Percentiles rank a stretch among this genome's conserved stretches.
phyloP scores from a whole-genome alignment of 2,797 vertebrate species.

The Lutjanus argentimaculatus region DNA sequence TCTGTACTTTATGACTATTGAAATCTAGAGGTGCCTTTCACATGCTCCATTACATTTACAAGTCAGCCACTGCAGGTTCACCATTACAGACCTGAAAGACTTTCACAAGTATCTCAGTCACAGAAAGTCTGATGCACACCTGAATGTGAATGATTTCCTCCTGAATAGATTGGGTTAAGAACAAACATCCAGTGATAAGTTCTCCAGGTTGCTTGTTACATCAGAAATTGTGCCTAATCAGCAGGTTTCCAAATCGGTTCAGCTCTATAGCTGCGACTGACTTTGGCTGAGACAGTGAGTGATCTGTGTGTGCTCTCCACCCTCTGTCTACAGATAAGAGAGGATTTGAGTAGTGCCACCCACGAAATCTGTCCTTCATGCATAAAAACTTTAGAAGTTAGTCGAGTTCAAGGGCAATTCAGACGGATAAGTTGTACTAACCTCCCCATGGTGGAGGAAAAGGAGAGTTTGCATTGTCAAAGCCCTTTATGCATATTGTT shows the following conservation, averaged over 20 bases:
- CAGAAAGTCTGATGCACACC: background rate
- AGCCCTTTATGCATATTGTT: slow-evolving; percentile 47
- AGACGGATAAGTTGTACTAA: background rate
- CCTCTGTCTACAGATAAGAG: slow-evolving; percentile 45
- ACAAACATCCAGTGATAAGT: background rate
- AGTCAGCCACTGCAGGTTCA: background rate
- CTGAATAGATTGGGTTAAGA: background rate
- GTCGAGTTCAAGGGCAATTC: slow-evolving; percentile 57
- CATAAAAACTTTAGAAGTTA: slow-evolving; percentile 43
- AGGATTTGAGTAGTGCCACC: slow-evolving; percentile 45
- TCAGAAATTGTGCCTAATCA: slow-evolving; percentile 12
- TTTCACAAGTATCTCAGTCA: background rate
- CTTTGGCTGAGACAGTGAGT: slow-evolving; percentile 46
- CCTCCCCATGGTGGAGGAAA: slow-evolving; percentile 1
- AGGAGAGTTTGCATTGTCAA: slow-evolving; percentile 30
- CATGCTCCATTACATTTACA: background rate
- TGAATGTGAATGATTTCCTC: background rate
- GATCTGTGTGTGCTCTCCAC: slow-evolving; percentile 47
- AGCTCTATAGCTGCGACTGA: slow-evolving; percentile 43
- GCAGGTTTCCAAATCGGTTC: slow-evolving; percentile 41
- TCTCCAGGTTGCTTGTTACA: background rate
- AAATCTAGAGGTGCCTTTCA: background rate
- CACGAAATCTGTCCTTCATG: slow-evolving; percentile 46
- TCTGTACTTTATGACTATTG: background rate
- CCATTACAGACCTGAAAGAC: background rate